Conservation (phyloP, 2,888 invertebrate genomes). For the Nomada flava region DNA sequence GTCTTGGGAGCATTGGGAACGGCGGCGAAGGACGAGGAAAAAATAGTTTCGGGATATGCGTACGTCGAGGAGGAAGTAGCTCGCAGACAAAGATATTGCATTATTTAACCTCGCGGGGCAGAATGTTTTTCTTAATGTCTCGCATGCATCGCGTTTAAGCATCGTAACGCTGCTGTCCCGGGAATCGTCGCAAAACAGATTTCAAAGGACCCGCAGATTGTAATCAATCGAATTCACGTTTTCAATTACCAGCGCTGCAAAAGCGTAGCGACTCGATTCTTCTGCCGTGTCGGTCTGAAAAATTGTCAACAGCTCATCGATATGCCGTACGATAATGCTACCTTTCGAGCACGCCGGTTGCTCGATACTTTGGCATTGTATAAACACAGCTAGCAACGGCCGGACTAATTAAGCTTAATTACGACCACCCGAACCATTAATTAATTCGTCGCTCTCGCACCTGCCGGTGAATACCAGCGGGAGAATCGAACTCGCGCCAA, state of each 20-base stretch:
- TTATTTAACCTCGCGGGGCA: too few relatives aligned
- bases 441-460: constrained; percentile 67
- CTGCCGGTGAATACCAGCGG: constrained; percentile 42
- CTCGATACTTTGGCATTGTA: constrained; percentile 40
- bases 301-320: constrained; percentile 21
- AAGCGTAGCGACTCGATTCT: neutral
- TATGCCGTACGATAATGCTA: constrained; percentile 33
- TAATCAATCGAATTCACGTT: too few relatives aligned
- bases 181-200: too few relatives aligned
- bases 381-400: constrained; percentile 54
- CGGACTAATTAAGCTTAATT: constrained; percentile 85
- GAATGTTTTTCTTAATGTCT: too few relatives aligned
- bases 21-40: neutral
- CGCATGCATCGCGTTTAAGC: too few relatives aligned
- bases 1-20: neutral
- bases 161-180: too few relatives aligned
- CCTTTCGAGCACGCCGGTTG: constrained; percentile 2
- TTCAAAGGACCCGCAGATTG: too few relatives aligned
- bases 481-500: neutral
- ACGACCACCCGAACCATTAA: constrained; percentile 85
- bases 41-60: neutral
- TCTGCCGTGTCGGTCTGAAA: neutral
- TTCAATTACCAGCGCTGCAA: too few relatives aligned
- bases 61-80: neutral
- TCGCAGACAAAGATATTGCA: too few relatives aligned